Evolutionary conservation across 2,888 invertebrate species (phyloP), one percentile per base, ranked within the genome.

Genomic region (Dioctria linearis): DNA sequence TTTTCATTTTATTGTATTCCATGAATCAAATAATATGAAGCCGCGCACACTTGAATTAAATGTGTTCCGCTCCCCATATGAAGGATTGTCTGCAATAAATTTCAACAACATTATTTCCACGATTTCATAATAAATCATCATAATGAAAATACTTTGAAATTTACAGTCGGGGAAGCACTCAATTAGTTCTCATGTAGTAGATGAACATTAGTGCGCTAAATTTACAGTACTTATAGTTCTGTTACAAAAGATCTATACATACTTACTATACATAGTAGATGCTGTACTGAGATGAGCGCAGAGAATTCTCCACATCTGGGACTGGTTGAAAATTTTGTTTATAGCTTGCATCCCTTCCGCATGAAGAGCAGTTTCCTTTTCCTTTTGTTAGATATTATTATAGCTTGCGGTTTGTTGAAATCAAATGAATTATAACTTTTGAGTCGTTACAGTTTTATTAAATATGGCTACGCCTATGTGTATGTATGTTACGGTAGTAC

Each of bases 91-190:
- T 69, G 69, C 9, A 51, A 51, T 69, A 69, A 69, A 69, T 69
- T 69, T 51, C 51, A 3, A n/a, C 51, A 3, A n/a, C 39, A 25
- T 51, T 54, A 69, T 69, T 69, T 51, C 9, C 51, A 54, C 51
- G 51, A 8, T 39, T 69, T 69, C 37, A 39, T 11, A 5, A 51
- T 69, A 69, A 69, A 69, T 69, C 69, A 69, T 69, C 37, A 51
- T 69, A 69, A 69, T 69, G 69, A 69, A 37, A 46, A 43, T 25
- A 51, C 67, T 54, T 69, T 69, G 40, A 51, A 69, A 69, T 69
- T 51, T 69, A 69, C 69, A 69, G 51, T 37, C 25, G 25, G 25
- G 51, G 69, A 39, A 69, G 37, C 51, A 69, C 51, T 51, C 69
- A 69, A 69, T 69, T 69, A 69, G 51, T 13, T 37, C 37, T 25